Conservation (phyloP, 2,113 vertebrate species). For the Chlorodrepanis virens region DNA sequence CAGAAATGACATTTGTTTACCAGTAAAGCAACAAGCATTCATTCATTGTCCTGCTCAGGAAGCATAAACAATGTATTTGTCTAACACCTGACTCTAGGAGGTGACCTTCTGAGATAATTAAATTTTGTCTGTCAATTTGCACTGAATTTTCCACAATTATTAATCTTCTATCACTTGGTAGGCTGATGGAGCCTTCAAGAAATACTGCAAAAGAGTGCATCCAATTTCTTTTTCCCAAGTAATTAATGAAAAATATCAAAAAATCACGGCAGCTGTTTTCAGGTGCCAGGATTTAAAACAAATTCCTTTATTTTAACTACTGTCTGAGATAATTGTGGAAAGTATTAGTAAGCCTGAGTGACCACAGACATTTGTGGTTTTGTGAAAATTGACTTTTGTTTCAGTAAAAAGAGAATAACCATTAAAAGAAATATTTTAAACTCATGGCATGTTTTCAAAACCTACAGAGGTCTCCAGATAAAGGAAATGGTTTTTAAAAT, state of each 20-base stretch:
- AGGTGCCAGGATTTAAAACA: background rate
- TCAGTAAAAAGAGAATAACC: background rate
- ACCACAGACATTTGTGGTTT: background rate
- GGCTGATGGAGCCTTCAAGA: background rate
- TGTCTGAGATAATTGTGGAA: background rate
- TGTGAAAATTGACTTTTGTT: constrained; percentile 3
- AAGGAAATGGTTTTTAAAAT: background rate
- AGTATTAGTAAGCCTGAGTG: background rate
- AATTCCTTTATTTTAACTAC: background rate
- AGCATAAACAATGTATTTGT: background rate
- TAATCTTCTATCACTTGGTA: background rate
- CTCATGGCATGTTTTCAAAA: background rate
- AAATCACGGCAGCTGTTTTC: background rate
- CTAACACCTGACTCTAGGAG: background rate
- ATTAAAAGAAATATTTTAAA: background rate
- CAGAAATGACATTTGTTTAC: background rate
- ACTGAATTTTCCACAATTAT: background rate
- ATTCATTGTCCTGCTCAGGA: background rate
- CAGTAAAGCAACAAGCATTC: background rate
- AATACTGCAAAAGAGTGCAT: background rate
- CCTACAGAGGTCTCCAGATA: background rate
- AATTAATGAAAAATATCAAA: background rate
- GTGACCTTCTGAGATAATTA: background rate
- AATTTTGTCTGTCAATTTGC: background rate
- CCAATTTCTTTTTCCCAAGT: background rate